phyloP scores from a whole-genome alignment of 2,113 vertebrate species.

The Sigmodon hispidus region DNA sequence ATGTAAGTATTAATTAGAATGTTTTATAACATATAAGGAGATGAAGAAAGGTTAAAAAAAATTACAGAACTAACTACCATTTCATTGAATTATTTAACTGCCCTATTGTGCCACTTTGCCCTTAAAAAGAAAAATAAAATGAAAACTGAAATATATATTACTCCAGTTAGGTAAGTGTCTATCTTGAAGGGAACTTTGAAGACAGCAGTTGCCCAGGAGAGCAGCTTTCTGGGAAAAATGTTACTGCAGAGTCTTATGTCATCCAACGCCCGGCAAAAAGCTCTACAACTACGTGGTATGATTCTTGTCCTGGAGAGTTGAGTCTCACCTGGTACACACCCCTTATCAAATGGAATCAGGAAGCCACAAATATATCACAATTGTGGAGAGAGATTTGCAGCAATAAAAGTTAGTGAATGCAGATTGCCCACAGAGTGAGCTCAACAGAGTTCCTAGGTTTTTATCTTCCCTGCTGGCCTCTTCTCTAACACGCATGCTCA shows the following conservation, averaged over 20 bases:
- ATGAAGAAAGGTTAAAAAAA: background rate
- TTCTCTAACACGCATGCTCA: background rate
- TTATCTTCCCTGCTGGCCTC: accelerated
- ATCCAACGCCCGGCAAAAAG: background rate
- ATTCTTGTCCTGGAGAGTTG: background rate
- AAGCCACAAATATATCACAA: background rate
- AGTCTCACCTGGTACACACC: background rate
- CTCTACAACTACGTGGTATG: background rate
- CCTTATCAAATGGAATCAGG: background rate
- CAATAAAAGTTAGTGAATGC: background rate
- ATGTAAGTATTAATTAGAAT: background rate
- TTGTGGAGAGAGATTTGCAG: background rate
- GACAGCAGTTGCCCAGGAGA: no score
- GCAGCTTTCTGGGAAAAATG: background rate
- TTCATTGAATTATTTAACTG: background rate
- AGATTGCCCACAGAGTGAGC: background rate
- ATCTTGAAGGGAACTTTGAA: background rate
- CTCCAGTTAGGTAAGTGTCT: background rate
- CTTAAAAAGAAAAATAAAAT: background rate
- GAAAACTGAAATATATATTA: background rate
- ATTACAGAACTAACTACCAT: background rate
- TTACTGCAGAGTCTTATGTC: background rate
- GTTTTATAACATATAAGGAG: background rate
- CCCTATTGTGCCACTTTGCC: background rate
- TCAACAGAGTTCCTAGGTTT: accelerated